These are phyloP conservation scores for Urocitellus parryii DNA, from an alignment of 2,113 vertebrate species.

Conservation along the genomic window DNA sequence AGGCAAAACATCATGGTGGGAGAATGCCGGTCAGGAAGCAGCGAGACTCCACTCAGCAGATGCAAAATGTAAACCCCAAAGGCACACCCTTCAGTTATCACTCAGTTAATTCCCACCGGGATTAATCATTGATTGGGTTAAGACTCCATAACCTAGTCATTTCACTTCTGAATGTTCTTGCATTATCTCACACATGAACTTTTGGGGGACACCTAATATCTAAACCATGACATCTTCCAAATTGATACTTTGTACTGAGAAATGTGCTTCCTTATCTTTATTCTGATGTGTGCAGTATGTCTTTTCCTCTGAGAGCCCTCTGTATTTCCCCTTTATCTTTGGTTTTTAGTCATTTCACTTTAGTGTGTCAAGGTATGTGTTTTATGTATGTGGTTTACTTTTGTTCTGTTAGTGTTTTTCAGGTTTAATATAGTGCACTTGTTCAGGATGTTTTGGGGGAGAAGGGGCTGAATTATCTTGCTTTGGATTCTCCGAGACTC, in stretches of 20 bases:
- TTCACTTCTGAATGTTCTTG: no score
- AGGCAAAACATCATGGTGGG: no score
- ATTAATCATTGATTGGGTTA: no score
- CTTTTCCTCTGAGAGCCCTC: not conserved
- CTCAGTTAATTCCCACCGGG: no score
- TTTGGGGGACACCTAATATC: no score
- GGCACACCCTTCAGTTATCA: no score
- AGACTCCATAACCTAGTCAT: no score
- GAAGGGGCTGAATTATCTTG: not conserved
- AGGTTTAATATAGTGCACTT: not conserved
- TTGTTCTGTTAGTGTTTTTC: not conserved
- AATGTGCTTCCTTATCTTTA: slow-evolving; percentile 16
- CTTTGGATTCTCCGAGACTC: not conserved
- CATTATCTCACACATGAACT: no score
- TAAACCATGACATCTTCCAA: no score
- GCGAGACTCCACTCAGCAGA: no score
- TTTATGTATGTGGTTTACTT: not conserved
- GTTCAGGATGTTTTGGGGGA: not conserved
- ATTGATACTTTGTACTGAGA: slow-evolving; percentile 29
- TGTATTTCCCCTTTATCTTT: not conserved
- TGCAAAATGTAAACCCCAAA: no score
- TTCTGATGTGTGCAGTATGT: not conserved
- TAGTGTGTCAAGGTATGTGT: not conserved
- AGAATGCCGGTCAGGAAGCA: no score
- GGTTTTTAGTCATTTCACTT: not conserved